Evolutionary conservation across 1,140 invertebrate species (phyloP), one percentile per base, ranked within the genome.

Genomic region (Atopsyche davidsoni): DNA sequence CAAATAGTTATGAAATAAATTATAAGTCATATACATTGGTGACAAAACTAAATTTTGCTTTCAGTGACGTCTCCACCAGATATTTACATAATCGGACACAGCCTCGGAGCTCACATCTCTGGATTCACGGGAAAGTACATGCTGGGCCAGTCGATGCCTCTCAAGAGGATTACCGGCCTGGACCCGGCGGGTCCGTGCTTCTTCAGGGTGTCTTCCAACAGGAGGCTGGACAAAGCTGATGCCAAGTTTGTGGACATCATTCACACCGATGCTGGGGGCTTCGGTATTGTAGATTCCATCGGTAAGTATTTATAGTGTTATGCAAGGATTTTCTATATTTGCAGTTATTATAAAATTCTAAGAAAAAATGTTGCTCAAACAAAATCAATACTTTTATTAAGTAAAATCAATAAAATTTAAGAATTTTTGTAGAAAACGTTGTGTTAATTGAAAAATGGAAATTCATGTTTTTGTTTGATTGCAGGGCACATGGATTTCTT

Each of bases 191-290:
- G 78, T 7, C 80, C 80, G 0, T 69, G 80, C 11, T 84, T 83
- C 49, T 61, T 65, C 21, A 63, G 61, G 1, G 62, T 80, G 2
- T 60, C 66, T 1, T 62, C 70, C 0, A 64, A 70, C 0, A 74
- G 77, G 10, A 65, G 78, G 17, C 55, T 83, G 17, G 76, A 80
- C 49, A 67, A 73, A 3, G 74, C 76, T 0, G 74, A 82, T 41
- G 81, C 80, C 0, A 73, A 80, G 23, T 80, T 81, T 25, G 80
- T 82, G 3, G 70, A 81, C 57, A 76, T 82, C 0, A 70, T 82
- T 66, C 83, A 86, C 57, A 86, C 83, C 0, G 87, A 84, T 61
- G 81, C 82, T 1, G 79, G 79, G 2, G 79, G 77, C n/a, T 83
- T 79, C 54, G 85, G 85, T 7, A 28, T n/a, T n/a, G 25, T 7